Conservation (phyloP, 1,140 invertebrate genomes). For the Drosophila teissieri region DNA sequence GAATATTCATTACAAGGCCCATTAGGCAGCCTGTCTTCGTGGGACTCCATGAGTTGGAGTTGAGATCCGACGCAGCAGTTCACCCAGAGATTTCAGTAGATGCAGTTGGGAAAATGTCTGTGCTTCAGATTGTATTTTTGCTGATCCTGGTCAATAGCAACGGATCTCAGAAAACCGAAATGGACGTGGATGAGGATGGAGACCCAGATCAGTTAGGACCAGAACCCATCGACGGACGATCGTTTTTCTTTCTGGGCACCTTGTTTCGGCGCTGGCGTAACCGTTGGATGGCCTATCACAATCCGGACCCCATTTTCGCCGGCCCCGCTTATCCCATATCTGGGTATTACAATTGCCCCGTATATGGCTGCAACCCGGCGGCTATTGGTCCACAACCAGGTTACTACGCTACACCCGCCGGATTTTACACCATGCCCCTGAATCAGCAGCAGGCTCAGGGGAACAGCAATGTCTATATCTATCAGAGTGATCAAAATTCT, state of each 20-base stretch:
- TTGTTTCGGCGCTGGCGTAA: slow-evolving; percentile 71
- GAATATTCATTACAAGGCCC: slow-evolving; percentile 40
- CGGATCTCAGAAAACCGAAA: slow-evolving; percentile 11
- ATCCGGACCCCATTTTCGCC: slow-evolving; percentile 55
- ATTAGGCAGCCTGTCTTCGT: slow-evolving; percentile 31
- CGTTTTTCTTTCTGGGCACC: slow-evolving; percentile 60
- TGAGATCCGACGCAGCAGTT: slow-evolving; percentile 25
- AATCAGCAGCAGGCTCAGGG: slow-evolving; percentile 65
- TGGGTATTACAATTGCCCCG: slow-evolving; percentile 66
- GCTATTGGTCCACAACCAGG: slow-evolving; percentile 53
- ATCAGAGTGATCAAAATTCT: slow-evolving; percentile 66
- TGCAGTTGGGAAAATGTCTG: slow-evolving; percentile 40
- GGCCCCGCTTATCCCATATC: slow-evolving; percentile 59
- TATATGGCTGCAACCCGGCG: slow-evolving; percentile 57
- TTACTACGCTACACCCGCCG: slow-evolving; percentile 30
- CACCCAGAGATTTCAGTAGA: slow-evolving; percentile 12
- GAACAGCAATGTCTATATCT: slow-evolving; percentile 71
- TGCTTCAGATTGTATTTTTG: slow-evolving; percentile 23
- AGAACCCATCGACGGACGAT: slow-evolving; percentile 51
- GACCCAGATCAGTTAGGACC: slow-evolving; percentile 1
- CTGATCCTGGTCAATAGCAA: slow-evolving; percentile 25
- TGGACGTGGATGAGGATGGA: not conserved
- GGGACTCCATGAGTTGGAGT: not conserved
- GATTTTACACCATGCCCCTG: slow-evolving; percentile 45
- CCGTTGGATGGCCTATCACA: slow-evolving; percentile 66